Conservation (phyloP, 2,888 invertebrate genomes). For the Stegophylla sp. region DNA sequence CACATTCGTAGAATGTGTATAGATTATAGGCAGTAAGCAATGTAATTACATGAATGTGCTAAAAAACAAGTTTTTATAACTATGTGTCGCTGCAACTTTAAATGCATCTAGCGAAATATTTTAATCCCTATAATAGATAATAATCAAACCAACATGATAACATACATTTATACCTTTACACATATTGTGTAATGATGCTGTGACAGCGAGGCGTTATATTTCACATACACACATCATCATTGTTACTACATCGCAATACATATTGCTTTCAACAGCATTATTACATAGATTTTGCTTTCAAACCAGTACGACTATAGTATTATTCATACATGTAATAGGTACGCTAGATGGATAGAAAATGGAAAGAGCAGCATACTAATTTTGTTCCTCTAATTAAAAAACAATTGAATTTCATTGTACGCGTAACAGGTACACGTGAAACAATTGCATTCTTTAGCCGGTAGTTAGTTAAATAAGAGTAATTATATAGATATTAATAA, state of each 20-base stretch:
- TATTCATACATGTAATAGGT: background rate
- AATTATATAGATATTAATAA: too few relatives aligned
- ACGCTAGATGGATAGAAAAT: background rate
- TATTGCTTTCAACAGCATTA: background rate
- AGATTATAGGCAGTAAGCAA: too few relatives aligned
- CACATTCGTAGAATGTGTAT: background rate
- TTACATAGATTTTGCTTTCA: background rate
- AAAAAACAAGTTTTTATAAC: constrained; percentile 15
- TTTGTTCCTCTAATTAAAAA: background rate
- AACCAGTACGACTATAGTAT: background rate
- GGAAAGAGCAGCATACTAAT: background rate
- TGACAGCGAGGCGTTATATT: background rate
- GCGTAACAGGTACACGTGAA: background rate
- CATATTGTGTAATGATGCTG: constrained; percentile 9
- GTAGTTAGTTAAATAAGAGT: background rate
- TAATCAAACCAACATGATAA: background rate
- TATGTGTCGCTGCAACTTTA: background rate
- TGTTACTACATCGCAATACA: background rate
- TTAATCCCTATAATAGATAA: background rate
- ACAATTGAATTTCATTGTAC: background rate
- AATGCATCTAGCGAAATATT: background rate
- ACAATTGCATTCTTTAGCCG: background rate
- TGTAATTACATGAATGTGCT: background rate
- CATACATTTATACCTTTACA: too few relatives aligned
- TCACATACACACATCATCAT: background rate